phyloP scores from a whole-genome alignment of 1,140 invertebrate species.

The Amphibalanus amphitrite region DNA sequence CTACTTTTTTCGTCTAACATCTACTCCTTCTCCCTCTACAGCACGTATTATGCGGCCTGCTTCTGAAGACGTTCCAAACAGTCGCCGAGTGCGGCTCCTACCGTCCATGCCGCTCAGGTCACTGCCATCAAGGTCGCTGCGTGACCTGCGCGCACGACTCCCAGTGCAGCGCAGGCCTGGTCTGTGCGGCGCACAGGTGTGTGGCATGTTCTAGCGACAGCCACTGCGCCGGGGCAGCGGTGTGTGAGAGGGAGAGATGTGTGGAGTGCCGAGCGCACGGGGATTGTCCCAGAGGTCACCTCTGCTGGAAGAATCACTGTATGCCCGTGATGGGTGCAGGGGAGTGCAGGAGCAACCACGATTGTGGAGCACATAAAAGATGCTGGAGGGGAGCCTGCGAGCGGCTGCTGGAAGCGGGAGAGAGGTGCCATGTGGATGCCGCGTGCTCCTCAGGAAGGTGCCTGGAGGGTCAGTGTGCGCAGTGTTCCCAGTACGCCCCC shows the following conservation, averaged over 20 bases:
- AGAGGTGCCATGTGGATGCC: neutral
- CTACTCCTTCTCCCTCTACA: too few species aligned
- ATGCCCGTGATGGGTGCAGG: neutral
- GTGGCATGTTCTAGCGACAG: neutral
- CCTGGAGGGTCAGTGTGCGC: neutral
- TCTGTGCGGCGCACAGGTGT: neutral
- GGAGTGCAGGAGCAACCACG: neutral
- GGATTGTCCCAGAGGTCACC: neutral
- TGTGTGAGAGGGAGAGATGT: neutral
- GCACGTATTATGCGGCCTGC: too few species aligned
- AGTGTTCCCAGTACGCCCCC: neutral
- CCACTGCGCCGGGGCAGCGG: neutral
- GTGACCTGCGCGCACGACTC: neutral
- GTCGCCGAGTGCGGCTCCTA: too few species aligned
- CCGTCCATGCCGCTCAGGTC: too few species aligned
- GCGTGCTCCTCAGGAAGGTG: neutral
- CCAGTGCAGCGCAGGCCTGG: neutral
- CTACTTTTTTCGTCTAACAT: too few species aligned
- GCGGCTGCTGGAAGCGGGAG: neutral
- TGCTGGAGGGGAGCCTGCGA: neutral
- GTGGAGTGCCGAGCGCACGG: neutral
- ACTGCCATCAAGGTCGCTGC: neutral
- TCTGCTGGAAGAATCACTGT: neutral
- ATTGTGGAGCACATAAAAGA: neutral
- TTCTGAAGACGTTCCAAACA: too few species aligned